Base-by-base conservation (phyloP, 2,797 vertebrate genomes). In the Bryconaethiops microstoma region DNA sequence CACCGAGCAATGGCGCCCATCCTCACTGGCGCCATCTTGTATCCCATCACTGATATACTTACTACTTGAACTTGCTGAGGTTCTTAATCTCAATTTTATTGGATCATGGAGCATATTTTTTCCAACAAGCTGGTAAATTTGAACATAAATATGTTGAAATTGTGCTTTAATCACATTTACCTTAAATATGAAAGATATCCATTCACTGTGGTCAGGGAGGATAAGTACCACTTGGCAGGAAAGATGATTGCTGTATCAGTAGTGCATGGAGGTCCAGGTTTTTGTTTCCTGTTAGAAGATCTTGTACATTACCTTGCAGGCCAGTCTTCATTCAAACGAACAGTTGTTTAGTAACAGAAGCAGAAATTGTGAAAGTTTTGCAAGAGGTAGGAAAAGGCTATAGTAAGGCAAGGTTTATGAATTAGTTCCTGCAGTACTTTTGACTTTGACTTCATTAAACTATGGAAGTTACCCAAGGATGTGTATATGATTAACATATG, bases 301-400 rank as follows among this genome's bases (percentile, higher is more conserved):
- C 68, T 77, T 25, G 67, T 83, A 69, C 63, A 69, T 74, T 79
- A 65, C 70, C 76, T 63, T 62, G 81, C 54, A 60, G 81, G 60
- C 25, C 78, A 77, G 73, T 64, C 65, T 81, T 76, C 55, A 76
- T 76, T 81, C 64, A 81, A 76, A 81, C 39, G 73, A 81, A 19
- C 79, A 76, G 40, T 35, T 74, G 48, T 67, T 59, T 59, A 74
- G 69, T 81, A 76, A 76, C 79, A 68, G 79, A 76, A 45, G 48
- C 40, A 80, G 79, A 81, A 76, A 76, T 81, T 25, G 55, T 57
- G 64, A 76, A 71, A 76, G 72, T 73, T 81, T 69, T 81, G 48
- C 40, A 29, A 69, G 63, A 76, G 79, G 72, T 81, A 42, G 69
- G 60, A 69, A 69, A 57, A 68, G 50, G 16, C 29, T 79, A 57